These are phyloP conservation scores for Alsophila aescularia DNA, from an alignment of 2,888 invertebrate genomes.

Conservation along the genomic window DNA sequence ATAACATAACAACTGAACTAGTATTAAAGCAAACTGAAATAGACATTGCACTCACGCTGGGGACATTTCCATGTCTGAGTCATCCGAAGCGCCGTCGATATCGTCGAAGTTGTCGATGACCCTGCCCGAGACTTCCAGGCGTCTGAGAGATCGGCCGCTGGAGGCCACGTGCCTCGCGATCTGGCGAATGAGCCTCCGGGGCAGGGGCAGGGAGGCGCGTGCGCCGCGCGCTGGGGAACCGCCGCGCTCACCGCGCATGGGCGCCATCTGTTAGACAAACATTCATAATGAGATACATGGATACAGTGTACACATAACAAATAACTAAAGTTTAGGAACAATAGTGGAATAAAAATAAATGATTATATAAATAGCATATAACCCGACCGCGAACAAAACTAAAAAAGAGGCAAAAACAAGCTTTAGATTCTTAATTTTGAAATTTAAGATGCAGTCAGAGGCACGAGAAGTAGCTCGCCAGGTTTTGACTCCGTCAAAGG, in stretches of 20 bases:
- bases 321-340: neutral
- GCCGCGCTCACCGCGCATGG: conserved; percentile 80
- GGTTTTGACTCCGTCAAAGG: too few relatives aligned
- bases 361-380: too few relatives aligned
- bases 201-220: conserved; percentile 81
- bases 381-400: too few relatives aligned
- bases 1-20: too few relatives aligned
- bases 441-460: too few relatives aligned
- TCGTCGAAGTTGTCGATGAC: conserved; percentile 82
- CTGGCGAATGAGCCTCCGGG: conserved; percentile 77
- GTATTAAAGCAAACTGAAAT: too few relatives aligned
- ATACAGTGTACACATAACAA: neutral
- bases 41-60: conserved; percentile 62
- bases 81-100: conserved; percentile 73
- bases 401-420: too few relatives aligned
- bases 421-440: too few relatives aligned
- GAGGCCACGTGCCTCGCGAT: conserved; percentile 81
- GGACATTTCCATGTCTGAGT: conserved; percentile 71
- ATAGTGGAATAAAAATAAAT: too few relatives aligned
- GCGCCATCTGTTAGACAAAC: conserved; percentile 69
- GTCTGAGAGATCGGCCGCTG: conserved; percentile 77
- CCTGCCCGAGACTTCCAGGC: conserved; percentile 79
- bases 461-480: too few relatives aligned
- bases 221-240: conserved; percentile 76
- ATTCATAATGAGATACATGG: neutral